Evolutionary conservation across 2,113 vertebrate species (phyloP).

Genomic region (Procavia capensis): DNA sequence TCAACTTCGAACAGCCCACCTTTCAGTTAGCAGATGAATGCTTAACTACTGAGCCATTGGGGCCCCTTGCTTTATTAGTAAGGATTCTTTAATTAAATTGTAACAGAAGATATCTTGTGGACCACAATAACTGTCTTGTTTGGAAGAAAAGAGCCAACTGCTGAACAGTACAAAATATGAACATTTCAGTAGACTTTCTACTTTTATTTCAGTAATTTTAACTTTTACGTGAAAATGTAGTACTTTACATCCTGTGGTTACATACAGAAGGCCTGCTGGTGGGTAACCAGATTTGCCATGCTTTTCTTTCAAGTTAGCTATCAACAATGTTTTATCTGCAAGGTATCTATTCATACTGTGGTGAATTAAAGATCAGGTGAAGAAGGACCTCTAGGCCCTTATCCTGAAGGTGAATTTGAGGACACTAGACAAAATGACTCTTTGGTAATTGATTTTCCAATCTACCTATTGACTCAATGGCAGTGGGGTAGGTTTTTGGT

Average conservation of each 20-base stretch:
- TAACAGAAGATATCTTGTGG: not conserved
- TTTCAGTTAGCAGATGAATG: not conserved
- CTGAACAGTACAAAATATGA: not conserved
- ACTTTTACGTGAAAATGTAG: not conserved
- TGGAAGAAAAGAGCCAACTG: not conserved
- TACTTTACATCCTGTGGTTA: not conserved
- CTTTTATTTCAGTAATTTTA: not conserved
- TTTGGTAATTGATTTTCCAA: not conserved
- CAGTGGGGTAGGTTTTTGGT: too few relatives aligned
- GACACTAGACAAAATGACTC: not conserved
- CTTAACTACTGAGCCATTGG: too few relatives aligned
- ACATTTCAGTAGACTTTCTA: constrained; percentile 35
- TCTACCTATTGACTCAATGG: too few relatives aligned
- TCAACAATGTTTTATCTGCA: not conserved
- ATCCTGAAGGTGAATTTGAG: constrained; percentile 9
- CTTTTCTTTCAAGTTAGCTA: constrained; percentile 42
- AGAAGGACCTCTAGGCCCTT: not conserved
- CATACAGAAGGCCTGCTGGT: not conserved
- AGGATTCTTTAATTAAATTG: not conserved
- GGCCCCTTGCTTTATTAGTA: not conserved
- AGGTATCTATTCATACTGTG: not conserved
- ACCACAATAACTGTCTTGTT: not conserved
- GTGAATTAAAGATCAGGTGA: not conserved
- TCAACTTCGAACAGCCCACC: too few relatives aligned
- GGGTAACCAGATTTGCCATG: constrained; percentile 7